Percentiles rank a stretch among this genome's conserved stretches.
These are phyloP conservation scores for Cyphomyrus discorhynchus DNA, from an alignment of 2,113 vertebrate genomes.

Conservation along the genomic window DNA sequence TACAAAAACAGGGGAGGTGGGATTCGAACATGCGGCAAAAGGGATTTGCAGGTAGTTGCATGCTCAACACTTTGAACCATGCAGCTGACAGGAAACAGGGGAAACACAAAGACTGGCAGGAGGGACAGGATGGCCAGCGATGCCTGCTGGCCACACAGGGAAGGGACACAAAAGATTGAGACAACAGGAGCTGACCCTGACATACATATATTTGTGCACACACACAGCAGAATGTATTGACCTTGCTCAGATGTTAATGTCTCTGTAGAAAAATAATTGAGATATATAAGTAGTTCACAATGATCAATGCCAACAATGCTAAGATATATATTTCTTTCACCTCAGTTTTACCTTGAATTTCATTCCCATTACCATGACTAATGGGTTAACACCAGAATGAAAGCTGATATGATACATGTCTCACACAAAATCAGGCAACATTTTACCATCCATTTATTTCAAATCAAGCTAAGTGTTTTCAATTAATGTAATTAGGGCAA, in stretches of 20 bases:
- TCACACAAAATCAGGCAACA: neutral
- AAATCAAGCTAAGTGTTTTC: slow-evolving; percentile 6
- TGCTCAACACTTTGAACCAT: too few species aligned
- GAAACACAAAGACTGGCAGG: too few species aligned
- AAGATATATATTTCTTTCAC: neutral
- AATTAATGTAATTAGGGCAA: slow-evolving; percentile 13
- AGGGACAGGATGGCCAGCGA: too few species aligned
- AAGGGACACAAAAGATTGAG: too few species aligned
- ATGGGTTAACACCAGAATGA: neutral
- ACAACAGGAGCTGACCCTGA: too few species aligned
- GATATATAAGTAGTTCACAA: neutral
- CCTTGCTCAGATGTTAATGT: slow-evolving; percentile 4
- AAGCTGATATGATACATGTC: neutral
- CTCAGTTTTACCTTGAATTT: neutral
- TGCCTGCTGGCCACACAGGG: too few species aligned
- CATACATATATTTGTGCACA: neutral
- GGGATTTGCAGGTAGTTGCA: too few species aligned
- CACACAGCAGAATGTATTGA: neutral
- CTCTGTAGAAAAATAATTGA: slow-evolving; percentile 9
- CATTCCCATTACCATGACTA: slow-evolving; percentile 3
- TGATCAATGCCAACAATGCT: neutral
- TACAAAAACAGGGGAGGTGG: too few species aligned
- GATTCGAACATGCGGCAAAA: too few species aligned
- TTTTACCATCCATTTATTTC: slow-evolving; percentile 5
- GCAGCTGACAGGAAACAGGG: too few species aligned